These are phyloP conservation scores for Subacronicta megacephala DNA, from an alignment of 2,888 invertebrate species.

Conservation along the genomic window DNA sequence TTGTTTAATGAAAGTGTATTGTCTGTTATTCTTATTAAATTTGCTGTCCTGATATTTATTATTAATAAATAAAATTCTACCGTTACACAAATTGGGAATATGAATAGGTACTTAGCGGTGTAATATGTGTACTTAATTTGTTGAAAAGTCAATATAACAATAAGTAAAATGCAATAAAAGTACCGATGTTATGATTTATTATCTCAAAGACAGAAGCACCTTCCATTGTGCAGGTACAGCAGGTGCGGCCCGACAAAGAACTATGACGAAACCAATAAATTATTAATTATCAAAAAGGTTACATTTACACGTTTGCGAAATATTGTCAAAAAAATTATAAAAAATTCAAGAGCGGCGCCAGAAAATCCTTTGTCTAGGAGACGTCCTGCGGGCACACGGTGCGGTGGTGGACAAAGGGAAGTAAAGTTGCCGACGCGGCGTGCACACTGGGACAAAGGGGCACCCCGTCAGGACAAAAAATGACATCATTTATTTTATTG, in stretches of 20 bases:
- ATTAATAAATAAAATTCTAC: conserved; percentile 27
- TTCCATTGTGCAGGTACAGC: conserved; percentile 68
- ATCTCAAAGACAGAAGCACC: conserved; percentile 82
- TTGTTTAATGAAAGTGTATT: conserved; percentile 36
- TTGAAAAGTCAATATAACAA: conserved; percentile 29
- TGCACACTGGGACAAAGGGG: conserved; percentile 79
- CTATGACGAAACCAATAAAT: conserved; percentile 85
- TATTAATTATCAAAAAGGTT: conserved; percentile 88
- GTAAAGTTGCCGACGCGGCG: conserved; percentile 76
- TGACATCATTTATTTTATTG: conserved; percentile 90
- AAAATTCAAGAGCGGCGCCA: conserved; percentile 84
- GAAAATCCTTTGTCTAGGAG: conserved; percentile 83
- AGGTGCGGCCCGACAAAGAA: conserved; percentile 80
- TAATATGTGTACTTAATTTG: conserved; percentile 9
- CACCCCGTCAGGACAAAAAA: conserved; percentile 86
- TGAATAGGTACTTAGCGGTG: conserved; percentile 24
- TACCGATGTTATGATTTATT: conserved; percentile 77
- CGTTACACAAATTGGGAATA: conserved; percentile 17
- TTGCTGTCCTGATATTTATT: conserved; percentile 3
- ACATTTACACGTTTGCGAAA: conserved; percentile 70
- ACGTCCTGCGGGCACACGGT: conserved; percentile 79
- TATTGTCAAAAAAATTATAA: conserved; percentile 67
- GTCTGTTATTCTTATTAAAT: conserved; percentile 29
- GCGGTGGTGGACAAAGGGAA: conserved; percentile 74
- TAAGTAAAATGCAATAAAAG: conserved; percentile 39